A percentile compares a stretch with the other conserved stretches of the same genome.
phyloP scores from a whole-genome alignment of 2,888 invertebrate species.

The Trissolcus japonicus region DNA sequence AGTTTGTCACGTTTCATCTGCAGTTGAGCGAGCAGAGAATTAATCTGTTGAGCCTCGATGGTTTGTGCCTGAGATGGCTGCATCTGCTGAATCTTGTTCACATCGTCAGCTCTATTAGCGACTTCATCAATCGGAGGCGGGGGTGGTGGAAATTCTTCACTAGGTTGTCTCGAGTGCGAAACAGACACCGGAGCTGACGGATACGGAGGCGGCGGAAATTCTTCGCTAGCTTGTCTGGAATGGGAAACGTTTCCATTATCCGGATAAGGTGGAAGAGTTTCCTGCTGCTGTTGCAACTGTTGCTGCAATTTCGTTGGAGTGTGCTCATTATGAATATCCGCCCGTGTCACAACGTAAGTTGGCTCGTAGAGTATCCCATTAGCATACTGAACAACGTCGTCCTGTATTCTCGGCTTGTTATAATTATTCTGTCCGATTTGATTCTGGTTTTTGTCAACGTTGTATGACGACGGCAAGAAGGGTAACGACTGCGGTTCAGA shows the following conservation, averaged over 20 bases:
- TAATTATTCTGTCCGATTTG: constrained; percentile 62
- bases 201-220: constrained; percentile 84
- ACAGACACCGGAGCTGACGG: constrained; percentile 84
- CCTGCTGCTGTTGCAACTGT: constrained; percentile 39
- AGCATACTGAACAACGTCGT: constrained; percentile 77
- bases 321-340: constrained; percentile 90
- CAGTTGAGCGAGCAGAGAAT: constrained; percentile 69
- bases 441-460: constrained; percentile 63
- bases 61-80: constrained; percentile 48
- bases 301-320: constrained; percentile 77
- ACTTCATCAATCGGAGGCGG: constrained; percentile 86
- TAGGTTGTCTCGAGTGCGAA: constrained; percentile 89
- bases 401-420: constrained; percentile 71
- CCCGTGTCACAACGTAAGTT: constrained; percentile 84
- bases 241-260: constrained; percentile 76
- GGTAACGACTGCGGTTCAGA: constrained; percentile 81
- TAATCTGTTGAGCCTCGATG: constrained; percentile 70
- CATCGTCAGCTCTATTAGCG: constrained; percentile 68
- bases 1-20: constrained; percentile 76
- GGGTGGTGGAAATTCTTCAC: constrained; percentile 94
- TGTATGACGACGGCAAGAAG: constrained; percentile 79
- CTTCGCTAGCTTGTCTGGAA: constrained; percentile 78
- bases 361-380: constrained; percentile 75
- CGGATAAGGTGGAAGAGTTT: constrained; percentile 77
- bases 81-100: constrained; percentile 37